Evolutionary conservation across 2,113 vertebrate species (phyloP).

Genomic region (Callipepla californica): DNA sequence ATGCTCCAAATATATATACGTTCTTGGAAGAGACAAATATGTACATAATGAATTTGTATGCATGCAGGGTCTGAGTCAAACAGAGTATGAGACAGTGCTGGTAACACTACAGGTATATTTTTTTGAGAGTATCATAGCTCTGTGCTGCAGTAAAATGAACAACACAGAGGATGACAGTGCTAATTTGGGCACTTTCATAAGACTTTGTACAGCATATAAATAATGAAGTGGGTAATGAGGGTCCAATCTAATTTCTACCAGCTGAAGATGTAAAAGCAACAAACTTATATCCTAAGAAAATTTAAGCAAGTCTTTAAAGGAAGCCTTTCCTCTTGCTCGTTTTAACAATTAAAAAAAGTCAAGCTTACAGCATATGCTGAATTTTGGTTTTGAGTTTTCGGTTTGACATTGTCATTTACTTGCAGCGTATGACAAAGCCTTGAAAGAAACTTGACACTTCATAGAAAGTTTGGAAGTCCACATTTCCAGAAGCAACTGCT

Average conservation of each 20-base stretch:
- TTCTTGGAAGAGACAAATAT: neutral
- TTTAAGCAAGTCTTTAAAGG: neutral
- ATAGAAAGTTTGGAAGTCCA: conserved; percentile 70
- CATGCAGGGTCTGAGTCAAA: neutral
- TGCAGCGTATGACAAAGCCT: neutral
- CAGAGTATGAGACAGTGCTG: neutral
- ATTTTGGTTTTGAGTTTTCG: neutral
- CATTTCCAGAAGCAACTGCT: neutral
- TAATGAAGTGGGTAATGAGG: neutral
- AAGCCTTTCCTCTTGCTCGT: conserved; percentile 24
- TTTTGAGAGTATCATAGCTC: neutral
- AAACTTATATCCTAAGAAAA: neutral
- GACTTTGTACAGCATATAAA: conserved; percentile 3
- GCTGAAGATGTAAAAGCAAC: neutral
- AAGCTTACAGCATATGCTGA: neutral
- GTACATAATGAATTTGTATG: conserved; percentile 19
- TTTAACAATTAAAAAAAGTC: neutral
- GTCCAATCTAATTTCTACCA: neutral
- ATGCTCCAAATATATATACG: neutral
- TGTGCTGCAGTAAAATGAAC: conserved; percentile 59
- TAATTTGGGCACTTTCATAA: conserved; percentile 56
- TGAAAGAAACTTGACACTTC: neutral
- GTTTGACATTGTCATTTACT: neutral
- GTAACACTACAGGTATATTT: conserved; percentile 50
- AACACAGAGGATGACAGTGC: conserved; percentile 67